These are phyloP conservation scores for Cotesia congregata DNA, from an alignment of 2,888 invertebrate genomes.

Conservation along the genomic window DNA sequence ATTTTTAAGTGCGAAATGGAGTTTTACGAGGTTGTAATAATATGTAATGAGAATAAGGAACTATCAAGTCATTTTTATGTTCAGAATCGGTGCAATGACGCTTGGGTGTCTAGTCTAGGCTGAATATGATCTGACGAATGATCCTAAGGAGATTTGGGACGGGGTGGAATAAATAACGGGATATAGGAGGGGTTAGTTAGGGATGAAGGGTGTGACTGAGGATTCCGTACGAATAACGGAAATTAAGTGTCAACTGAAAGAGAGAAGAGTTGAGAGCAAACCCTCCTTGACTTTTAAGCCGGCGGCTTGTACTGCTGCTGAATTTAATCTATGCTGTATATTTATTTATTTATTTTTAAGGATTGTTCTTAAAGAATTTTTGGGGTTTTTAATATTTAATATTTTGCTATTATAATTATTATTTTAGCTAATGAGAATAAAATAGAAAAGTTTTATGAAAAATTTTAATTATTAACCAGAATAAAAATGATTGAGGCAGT, in stretches of 20 bases:
- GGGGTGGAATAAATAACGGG: constrained; percentile 59
- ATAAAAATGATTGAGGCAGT: constrained; percentile 25
- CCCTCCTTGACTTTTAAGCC: constrained; percentile 17
- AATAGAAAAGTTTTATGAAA: constrained; percentile 5
- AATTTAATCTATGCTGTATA: background rate
- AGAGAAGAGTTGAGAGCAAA: constrained; percentile 51
- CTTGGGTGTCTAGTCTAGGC: no score
- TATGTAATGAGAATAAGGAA: no score
- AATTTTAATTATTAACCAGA: constrained; percentile 6
- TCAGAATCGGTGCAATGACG: no score
- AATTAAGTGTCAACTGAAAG: constrained; percentile 70
- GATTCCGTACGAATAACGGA: constrained; percentile 69
- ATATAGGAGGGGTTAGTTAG: constrained; percentile 47
- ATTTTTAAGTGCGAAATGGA: no score
- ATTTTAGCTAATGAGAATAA: no score
- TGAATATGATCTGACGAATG: no score
- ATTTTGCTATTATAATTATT: no score
- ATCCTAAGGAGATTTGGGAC: constrained; percentile 52
- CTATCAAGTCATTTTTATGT: no score
- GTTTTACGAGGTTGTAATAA: no score
- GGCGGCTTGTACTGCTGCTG: constrained; percentile 5
- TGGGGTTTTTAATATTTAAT: no score
- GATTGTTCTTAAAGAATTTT: background rate
- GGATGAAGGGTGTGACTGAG: constrained; percentile 45
- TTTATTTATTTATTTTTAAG: background rate